Conservation (phyloP, 1,140 invertebrate species). For the Drosophila arizonae region DNA sequence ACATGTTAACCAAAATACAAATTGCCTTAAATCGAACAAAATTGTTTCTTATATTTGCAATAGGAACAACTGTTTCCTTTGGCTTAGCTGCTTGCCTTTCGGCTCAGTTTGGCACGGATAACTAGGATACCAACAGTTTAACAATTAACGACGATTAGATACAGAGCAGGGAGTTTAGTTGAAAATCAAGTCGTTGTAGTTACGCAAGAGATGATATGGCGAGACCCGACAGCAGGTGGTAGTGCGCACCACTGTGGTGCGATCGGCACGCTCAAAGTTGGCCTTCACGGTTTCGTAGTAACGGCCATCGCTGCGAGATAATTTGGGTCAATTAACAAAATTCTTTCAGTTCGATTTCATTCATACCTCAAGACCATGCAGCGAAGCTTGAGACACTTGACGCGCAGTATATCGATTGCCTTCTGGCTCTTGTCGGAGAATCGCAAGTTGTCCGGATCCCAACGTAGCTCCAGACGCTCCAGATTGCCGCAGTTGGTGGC, state of each 20-base stretch:
- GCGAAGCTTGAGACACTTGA: conserved; percentile 93
- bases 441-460: conserved; percentile 98
- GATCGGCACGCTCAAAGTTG: conserved; percentile 99
- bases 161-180: conserved; percentile 85
- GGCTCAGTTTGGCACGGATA: neutral
- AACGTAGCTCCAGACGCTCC: conserved; percentile 95
- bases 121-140: conserved; percentile 27
- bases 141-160: conserved; percentile 13
- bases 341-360: neutral
- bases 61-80: too few relatives aligned
- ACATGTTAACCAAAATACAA: conserved; percentile 43
- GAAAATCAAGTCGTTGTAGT: conserved; percentile 97
- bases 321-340: neutral
- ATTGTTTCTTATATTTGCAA: neutral
- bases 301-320: conserved; percentile 92
- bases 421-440: conserved; percentile 99
- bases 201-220: conserved; percentile 94
- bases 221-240: conserved; percentile 96
- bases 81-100: neutral
- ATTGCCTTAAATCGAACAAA: conserved; percentile 43
- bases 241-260: conserved; percentile 97
- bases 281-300: conserved; percentile 99
- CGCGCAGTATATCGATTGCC: conserved; percentile 94
- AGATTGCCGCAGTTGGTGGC: conserved; percentile 95
- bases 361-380: conserved; percentile 92